phyloP scores from a whole-genome alignment of 1,140 invertebrate genomes.

The Diabrotica virgifera region DNA sequence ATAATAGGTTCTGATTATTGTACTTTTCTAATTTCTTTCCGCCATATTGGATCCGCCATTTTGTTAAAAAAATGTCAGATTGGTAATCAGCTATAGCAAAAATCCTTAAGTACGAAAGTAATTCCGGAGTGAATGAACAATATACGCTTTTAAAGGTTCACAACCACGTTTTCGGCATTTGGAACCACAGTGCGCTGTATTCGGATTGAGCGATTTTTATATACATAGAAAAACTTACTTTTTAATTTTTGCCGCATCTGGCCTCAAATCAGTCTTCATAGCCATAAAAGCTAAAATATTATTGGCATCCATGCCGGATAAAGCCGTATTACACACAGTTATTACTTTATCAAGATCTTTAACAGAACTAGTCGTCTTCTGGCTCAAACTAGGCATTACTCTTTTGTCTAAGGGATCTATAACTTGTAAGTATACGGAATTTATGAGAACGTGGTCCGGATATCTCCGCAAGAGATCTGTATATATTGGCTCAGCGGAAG shows the following conservation, averaged over 20 bases:
- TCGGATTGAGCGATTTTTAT: too few relatives aligned
- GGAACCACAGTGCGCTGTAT: too few relatives aligned
- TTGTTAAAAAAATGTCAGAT: too few relatives aligned
- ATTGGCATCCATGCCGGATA: constrained; percentile 71
- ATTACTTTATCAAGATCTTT: constrained; percentile 48
- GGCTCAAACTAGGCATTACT: constrained; percentile 40
- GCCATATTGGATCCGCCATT: too few relatives aligned
- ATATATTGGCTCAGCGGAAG: constrained; percentile 67
- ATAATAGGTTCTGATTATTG: too few relatives aligned
- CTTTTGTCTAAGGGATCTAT: constrained; percentile 61
- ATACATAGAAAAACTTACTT: constrained; percentile 52
- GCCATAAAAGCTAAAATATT: constrained; percentile 57
- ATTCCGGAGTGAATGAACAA: too few relatives aligned
- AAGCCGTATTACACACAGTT: constrained; percentile 62
- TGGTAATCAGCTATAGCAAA: too few relatives aligned
- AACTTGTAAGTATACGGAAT: constrained; percentile 73
- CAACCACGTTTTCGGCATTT: too few relatives aligned
- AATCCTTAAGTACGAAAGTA: too few relatives aligned
- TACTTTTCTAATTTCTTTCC: too few relatives aligned
- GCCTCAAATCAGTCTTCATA: constrained; percentile 72
- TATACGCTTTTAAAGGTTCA: too few relatives aligned
- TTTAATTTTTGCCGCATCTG: constrained; percentile 77
- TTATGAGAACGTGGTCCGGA: constrained; percentile 69
- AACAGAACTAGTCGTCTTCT: constrained; percentile 14
- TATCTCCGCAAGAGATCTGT: constrained; percentile 68